These are phyloP conservation scores for Brienomyrus longianalis DNA, from an alignment of 2,113 vertebrate genomes.

Conservation along the genomic window DNA sequence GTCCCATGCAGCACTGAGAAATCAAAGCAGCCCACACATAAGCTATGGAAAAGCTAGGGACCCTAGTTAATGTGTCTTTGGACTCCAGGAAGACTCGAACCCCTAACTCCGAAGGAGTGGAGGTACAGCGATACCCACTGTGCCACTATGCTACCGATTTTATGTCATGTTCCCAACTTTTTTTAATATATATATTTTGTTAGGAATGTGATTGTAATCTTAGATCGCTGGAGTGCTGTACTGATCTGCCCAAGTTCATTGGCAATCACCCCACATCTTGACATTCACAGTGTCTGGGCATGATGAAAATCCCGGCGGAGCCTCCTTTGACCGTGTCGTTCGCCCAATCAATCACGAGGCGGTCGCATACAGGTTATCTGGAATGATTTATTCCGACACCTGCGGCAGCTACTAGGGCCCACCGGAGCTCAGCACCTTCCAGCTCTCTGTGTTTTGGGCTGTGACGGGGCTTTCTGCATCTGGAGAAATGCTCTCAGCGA, in stretches of 20 bases:
- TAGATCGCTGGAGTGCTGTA: not conserved
- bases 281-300: not conserved
- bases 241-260: not conserved
- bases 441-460: not conserved
- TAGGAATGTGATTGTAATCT: not conserved
- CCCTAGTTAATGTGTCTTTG: not conserved
- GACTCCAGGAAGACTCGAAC: not conserved
- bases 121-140: not conserved
- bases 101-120: not conserved
- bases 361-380: not conserved
- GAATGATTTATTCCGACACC: not conserved
- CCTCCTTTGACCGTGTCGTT: not conserved
- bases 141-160: not conserved
- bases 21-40: not conserved
- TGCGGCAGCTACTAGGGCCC: not conserved
- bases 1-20: not conserved
- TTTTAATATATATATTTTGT: not conserved
- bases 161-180: not conserved
- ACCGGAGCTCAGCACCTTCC: not conserved
- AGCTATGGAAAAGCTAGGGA: not conserved
- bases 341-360: not conserved
- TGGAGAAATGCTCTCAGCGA: not conserved
- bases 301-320: not conserved
- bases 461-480: not conserved
- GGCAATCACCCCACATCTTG: not conserved